Percentiles rank a stretch among this genome's conserved stretches.
Conservation (phyloP, 2,113 vertebrate species). For the Sebastes fasciatus region DNA sequence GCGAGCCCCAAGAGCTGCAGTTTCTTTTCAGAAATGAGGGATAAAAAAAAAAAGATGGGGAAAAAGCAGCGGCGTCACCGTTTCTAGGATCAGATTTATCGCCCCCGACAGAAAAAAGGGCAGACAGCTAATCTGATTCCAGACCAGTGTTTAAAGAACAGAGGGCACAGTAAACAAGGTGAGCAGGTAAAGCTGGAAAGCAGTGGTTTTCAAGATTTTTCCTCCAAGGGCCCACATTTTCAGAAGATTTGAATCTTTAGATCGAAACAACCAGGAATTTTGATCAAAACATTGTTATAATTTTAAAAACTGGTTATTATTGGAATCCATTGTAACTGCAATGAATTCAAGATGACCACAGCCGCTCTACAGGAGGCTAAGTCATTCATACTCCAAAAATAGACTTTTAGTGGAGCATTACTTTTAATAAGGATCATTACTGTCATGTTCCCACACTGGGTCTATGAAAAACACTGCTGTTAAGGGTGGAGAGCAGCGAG, state of each 20-base stretch:
- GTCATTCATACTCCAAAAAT: constrained; percentile 14
- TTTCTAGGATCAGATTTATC: constrained; percentile 33
- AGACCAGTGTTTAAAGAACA: constrained; percentile 17
- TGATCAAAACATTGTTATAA: neutral
- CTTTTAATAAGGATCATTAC: constrained; percentile 16
- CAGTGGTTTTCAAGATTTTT: constrained; percentile 65
- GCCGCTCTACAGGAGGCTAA: neutral
- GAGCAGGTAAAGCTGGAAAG: constrained; percentile 19
- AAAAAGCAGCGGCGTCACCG: neutral
- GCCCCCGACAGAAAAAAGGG: neutral
- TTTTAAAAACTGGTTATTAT: neutral
- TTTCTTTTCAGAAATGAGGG: constrained; percentile 60
- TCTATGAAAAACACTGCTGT: constrained; percentile 72
- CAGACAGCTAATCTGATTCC: constrained; percentile 21
- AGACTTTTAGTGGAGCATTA: constrained; percentile 18
- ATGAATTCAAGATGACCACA: neutral
- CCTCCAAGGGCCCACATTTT: constrained; percentile 9
- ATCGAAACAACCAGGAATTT: neutral
- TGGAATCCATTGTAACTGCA: neutral
- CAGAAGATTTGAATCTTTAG: neutral
- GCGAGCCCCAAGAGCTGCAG: constrained; percentile 66
- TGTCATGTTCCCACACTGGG: constrained; percentile 12
- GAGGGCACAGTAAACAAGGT: neutral
- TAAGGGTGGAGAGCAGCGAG: constrained; percentile 40
- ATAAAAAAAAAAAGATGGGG: neutral